Conservation (phyloP, 1,140 invertebrate genomes). For the Geopemphigus sp. region DNA sequence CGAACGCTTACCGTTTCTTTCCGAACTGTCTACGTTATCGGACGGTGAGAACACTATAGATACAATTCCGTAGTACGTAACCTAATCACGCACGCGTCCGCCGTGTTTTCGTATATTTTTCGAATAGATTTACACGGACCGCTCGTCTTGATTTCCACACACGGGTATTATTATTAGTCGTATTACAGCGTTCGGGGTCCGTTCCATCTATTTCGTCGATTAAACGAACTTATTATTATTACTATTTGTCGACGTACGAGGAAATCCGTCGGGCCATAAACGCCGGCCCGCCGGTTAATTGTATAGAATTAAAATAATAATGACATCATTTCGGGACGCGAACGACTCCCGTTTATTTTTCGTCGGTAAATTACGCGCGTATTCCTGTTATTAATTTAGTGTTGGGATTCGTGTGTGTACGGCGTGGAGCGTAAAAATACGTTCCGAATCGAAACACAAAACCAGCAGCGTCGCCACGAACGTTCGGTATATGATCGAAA, state of each 20-base stretch:
- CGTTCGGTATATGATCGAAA: too few relatives aligned
- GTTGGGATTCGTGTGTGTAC: too few relatives aligned
- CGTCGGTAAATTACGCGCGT: too few relatives aligned
- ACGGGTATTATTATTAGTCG: not conserved
- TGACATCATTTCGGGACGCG: not conserved
- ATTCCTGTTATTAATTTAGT: too few relatives aligned
- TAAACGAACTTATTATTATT: not conserved
- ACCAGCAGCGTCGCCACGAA: too few relatives aligned
- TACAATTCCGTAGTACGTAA: not conserved
- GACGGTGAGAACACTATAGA: not conserved
- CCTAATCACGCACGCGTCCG: too few relatives aligned
- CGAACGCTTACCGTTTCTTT: too few relatives aligned
- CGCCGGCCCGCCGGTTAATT: not conserved
- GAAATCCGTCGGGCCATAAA: not conserved
- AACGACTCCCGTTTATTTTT: too few relatives aligned
- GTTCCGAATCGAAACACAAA: not conserved
- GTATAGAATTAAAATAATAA: not conserved
- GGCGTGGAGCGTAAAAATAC: too few relatives aligned
- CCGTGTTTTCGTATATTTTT: constrained; percentile 1
- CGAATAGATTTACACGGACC: not conserved
- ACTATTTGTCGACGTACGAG: not conserved
- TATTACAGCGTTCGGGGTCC: not conserved
- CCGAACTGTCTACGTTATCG: too few relatives aligned
- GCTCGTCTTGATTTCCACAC: not conserved
- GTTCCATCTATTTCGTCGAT: too few relatives aligned